Evolutionary conservation across 2,888 invertebrate genomes (phyloP), one percentile per base, ranked within the genome.

Genomic region (Ochlodes sylvanus): DNA sequence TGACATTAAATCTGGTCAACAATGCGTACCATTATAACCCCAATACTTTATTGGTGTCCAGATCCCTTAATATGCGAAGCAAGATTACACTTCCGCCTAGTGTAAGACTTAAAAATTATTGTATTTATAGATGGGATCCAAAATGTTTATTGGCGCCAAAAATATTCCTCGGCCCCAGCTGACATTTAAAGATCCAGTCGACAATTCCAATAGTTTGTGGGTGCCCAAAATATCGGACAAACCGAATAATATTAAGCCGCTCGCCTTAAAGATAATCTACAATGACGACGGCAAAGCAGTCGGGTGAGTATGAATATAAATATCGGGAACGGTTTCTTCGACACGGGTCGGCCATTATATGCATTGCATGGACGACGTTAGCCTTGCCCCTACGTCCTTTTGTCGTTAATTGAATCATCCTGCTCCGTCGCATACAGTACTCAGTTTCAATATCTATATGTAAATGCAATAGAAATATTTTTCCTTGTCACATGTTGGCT

Each of bases 191-290:
- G 97, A 97, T 74, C 95, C 96, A 73, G 95, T 98, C 38, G 97
- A 98, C 81, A 99, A 99, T 81, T 95, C 95, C 3, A 87, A 94
- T 6, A 94, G 89, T 63, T 95, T 98, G 0, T 99, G 98, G 95
- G 93, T 95, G 61, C 99, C 99, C 0, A 94, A 95, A 76, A 95
- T 99, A 60, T 96, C 94, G 60, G 95, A 97, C 34, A 99, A 99
- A 84, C 98, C 98, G 0, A 97, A 99, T 90, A 96, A 97, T 7
- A 82, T 97, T 12, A 97, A 96, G 80, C 98, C 98, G 0, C 89
- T 98, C 10, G 95, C 97, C 0, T 87, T 98, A 64, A 94, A 95
- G 70, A 93, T 96, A 0, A 95, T 97, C 73, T 95, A 96, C 79
- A 94, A 94, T 68, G 95, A 95, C 1, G 88, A 94, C 21, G 96